Evolutionary conservation across 2,113 vertebrate genomes (phyloP), one percentile per base, ranked within the genome.

Genomic region (Scortum barcoo): DNA sequence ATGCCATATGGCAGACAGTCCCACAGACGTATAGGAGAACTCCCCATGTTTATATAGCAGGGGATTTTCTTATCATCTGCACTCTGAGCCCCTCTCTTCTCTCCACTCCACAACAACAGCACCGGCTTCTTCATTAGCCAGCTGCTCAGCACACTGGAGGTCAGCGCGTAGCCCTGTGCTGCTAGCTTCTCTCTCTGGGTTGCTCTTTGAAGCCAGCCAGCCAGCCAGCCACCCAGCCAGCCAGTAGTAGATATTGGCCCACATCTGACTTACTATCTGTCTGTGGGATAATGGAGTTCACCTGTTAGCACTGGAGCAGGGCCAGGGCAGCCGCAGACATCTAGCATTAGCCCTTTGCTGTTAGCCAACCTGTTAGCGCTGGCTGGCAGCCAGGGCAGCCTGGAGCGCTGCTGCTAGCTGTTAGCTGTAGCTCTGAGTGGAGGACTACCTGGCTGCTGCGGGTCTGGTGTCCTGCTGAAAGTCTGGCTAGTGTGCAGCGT

Each of bases 291-390:
- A 92, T 89, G 78, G 86, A 91, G 84, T 87, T 94, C 93, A 94
- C 93, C 92, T 94, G 92, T 92, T 92, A 90, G 92, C 86, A 60
- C 89, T 94, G 93, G 93, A 93, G 88, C 84, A 16, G 53, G 75
- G 91, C 93, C 93, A 94, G 86, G 72, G 83, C 85, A 82, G 86
- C 78, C 63, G 53, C 86, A 92, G 90, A 91, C 90, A 83, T 79
- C 81, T 73, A 89, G 86, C 79, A 80, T 90, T 91, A 89, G 88
- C 89, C 88, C 74, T 81, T 77, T 70, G 38, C 82, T 88, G 85
- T 84, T 94, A 91, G 93, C 88, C 76, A 89, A 93, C 91, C 90
- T 92, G 89, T 93, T 91, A 91, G 92, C 86, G 57, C 90, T 93
- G 91, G 91, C 85, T 22, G 46, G 56, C 73, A 70, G 88, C 92